These are phyloP conservation scores for Lamprologus speciosus DNA, from an alignment of 2,113 vertebrate species.

Conservation along the genomic window DNA sequence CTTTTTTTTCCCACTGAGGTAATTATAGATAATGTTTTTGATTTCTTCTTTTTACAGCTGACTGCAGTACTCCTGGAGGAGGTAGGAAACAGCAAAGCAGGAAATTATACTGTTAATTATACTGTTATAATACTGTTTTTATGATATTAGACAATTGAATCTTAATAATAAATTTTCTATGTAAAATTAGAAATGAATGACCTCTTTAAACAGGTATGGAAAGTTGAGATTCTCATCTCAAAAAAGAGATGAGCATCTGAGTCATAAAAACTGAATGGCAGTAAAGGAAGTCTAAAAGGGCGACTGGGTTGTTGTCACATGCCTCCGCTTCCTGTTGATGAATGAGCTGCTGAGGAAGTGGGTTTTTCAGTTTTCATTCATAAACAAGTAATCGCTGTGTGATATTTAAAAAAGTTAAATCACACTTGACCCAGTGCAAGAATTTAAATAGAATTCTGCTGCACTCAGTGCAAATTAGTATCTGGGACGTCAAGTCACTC, in stretches of 20 bases:
- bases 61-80: not conserved
- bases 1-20: not conserved
- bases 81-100: not conserved
- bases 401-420: not conserved
- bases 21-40: not conserved
- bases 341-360: not conserved
- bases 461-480: not conserved
- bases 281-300: not conserved
- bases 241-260: not conserved
- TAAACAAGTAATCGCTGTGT: not conserved
- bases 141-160: not conserved
- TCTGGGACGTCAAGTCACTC: not conserved
- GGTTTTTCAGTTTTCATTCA: not conserved
- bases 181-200: not conserved
- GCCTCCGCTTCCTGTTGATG: not conserved
- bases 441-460: not conserved
- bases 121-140: not conserved
- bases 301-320: fast-evolving
- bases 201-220: not conserved
- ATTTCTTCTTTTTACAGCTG: not conserved
- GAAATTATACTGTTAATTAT: not conserved
- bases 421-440: not conserved
- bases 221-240: not conserved
- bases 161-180: not conserved
- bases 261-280: not conserved